Evolutionary conservation across 2,113 vertebrate genomes (phyloP).

Genomic region (Pomatostomus ruficeps): DNA sequence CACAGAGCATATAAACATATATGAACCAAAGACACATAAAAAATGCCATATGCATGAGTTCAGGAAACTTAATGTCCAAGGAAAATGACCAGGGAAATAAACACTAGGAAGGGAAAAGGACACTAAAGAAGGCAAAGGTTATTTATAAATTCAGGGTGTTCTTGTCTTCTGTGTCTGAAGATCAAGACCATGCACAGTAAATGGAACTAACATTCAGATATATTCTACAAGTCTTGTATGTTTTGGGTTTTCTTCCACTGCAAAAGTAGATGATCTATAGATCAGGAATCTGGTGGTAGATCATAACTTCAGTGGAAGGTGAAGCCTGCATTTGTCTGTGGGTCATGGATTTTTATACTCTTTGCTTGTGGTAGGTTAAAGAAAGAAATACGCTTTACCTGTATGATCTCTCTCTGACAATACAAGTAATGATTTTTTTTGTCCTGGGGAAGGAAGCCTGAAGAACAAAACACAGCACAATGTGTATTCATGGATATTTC

Average conservation of each 20-base stretch:
- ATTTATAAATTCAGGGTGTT: background rate
- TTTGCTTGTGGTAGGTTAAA: background rate
- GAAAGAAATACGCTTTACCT: background rate
- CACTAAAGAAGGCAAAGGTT: background rate
- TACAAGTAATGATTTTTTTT: background rate
- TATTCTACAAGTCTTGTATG: background rate
- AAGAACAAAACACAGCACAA: background rate
- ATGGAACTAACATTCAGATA: background rate
- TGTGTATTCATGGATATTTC: background rate
- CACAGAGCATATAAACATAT: background rate
- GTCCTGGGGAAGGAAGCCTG: background rate
- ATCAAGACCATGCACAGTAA: background rate
- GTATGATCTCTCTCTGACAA: background rate
- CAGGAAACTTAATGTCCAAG: background rate
- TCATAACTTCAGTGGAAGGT: background rate
- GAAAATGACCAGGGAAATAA: background rate
- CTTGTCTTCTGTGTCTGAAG: background rate
- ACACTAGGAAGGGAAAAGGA: background rate
- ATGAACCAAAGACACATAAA: background rate
- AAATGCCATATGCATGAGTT: background rate
- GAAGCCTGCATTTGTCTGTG: background rate
- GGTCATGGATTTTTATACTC: slow-evolving; percentile 17
- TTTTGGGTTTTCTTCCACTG: background rate
- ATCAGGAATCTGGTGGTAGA: background rate
- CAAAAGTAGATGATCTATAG: background rate